Evolutionary conservation across 2,888 invertebrate species (phyloP).

Genomic region (Linnaemya tessellans): DNA sequence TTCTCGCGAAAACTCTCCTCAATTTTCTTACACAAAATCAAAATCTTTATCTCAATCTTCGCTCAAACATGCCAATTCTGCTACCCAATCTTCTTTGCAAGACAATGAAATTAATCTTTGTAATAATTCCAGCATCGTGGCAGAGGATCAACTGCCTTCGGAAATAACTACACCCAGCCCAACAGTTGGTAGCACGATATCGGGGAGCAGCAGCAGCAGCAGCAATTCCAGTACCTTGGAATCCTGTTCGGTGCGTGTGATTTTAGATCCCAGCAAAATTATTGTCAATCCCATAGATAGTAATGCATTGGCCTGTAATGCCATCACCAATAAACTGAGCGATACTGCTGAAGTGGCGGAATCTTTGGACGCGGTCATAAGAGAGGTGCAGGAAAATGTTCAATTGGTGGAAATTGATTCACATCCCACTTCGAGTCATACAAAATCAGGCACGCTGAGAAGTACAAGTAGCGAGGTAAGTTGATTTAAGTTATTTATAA

Average conservation of each 20-base stretch:
- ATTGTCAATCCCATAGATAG: conserved; percentile 81
- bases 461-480: conserved; percentile 78
- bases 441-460: conserved; percentile 77
- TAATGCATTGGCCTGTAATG: conserved; percentile 87
- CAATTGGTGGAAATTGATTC: conserved; percentile 74
- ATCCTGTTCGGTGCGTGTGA: conserved; percentile 52
- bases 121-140: conserved; percentile 78
- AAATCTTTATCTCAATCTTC: conserved; percentile 36
- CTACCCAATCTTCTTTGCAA: conserved; percentile 1
- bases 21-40: conserved; percentile 20
- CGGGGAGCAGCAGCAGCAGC: conserved; percentile 76
- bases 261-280: conserved; percentile 69
- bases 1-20: neutral
- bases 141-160: conserved; percentile 78
- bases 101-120: conserved; percentile 47
- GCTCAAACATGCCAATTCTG: conserved; percentile 37
- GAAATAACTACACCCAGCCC: conserved; percentile 73
- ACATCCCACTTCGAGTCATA: conserved; percentile 75
- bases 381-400: conserved; percentile 83
- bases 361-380: conserved; percentile 86
- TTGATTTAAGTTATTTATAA: too few species aligned
- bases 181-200: conserved; percentile 74
- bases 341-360: conserved; percentile 88
- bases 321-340: conserved; percentile 86
- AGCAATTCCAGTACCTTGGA: conserved; percentile 42